A percentile compares a stretch with the other conserved stretches of the same genome.
Conservation (phyloP, 2,888 invertebrate species). For the Gymnocheta viridis region DNA sequence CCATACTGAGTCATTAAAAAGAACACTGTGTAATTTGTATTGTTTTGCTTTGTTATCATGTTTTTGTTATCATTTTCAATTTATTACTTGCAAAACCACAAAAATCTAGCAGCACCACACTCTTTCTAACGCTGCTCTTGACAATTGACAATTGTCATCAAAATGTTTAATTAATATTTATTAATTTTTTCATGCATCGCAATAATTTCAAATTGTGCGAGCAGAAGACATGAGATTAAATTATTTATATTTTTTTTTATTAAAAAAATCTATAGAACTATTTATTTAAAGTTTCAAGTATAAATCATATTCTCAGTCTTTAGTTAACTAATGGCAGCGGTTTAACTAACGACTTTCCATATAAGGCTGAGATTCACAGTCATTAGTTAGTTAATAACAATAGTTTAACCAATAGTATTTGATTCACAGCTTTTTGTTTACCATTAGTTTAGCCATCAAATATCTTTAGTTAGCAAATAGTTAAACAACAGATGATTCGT, state of each 20-base stretch:
- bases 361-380: too few relatives aligned
- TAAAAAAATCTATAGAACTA: neutral
- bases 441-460: too few relatives aligned
- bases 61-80: neutral
- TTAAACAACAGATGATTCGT: too few relatives aligned
- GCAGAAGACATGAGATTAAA: neutral
- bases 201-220: neutral
- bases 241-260: too few relatives aligned
- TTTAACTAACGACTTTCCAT: too few relatives aligned
- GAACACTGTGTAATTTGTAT: neutral
- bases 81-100: neutral
- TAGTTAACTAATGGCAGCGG: too few relatives aligned
- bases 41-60: neutral
- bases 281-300: neutral
- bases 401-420: too few relatives aligned
- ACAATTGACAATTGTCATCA: conserved; percentile 20
- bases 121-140: neutral
- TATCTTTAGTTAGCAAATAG: too few relatives aligned
- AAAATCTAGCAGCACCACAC: neutral
- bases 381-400: too few relatives aligned
- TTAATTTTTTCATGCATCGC: neutral
- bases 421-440: too few relatives aligned
- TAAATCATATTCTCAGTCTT: too few relatives aligned
- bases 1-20: neutral
- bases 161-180: neutral